phyloP scores from a whole-genome alignment of 2,797 vertebrate species.

The Fratercula arctica region DNA sequence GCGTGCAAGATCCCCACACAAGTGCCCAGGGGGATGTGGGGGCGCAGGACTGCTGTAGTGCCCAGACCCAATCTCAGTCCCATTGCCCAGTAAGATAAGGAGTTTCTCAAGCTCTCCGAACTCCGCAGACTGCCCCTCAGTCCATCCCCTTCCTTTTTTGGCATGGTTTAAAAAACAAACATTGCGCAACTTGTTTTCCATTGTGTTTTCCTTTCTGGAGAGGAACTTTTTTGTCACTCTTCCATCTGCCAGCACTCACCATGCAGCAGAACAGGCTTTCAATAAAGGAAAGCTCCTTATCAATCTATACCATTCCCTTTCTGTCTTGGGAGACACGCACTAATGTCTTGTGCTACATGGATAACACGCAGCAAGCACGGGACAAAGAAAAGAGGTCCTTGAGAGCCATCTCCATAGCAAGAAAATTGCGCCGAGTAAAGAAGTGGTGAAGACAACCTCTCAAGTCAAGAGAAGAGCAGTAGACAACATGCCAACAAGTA shows the following conservation, averaged over 20 bases:
- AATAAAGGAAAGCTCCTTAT: not conserved
- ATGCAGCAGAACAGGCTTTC: not conserved
- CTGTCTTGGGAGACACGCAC: not conserved
- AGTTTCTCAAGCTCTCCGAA: not conserved
- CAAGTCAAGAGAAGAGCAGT: not conserved
- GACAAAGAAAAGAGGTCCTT: not conserved
- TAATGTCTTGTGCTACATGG: not conserved
- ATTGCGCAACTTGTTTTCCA: not conserved
- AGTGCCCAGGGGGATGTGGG: not conserved
- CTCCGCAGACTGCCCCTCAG: not conserved
- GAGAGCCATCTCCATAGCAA: not conserved
- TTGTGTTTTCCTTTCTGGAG: slow-evolving; percentile 23
- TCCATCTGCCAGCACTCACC: not conserved
- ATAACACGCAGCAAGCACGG: not conserved
- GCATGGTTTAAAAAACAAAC: not conserved
- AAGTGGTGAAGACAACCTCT: not conserved
- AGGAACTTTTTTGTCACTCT: slow-evolving; percentile 8
- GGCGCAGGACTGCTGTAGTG: not conserved
- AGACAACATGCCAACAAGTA: not conserved
- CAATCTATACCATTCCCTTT: not conserved
- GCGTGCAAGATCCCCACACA: not conserved
- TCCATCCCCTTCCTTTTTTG: not conserved
- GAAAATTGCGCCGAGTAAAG: not conserved
- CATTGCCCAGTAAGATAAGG: not conserved
- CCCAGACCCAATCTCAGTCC: not conserved